Evolutionary conservation across 2,888 invertebrate genomes (phyloP), one percentile per base, ranked within the genome.

Genomic region (Lithophane semibrunnea): DNA sequence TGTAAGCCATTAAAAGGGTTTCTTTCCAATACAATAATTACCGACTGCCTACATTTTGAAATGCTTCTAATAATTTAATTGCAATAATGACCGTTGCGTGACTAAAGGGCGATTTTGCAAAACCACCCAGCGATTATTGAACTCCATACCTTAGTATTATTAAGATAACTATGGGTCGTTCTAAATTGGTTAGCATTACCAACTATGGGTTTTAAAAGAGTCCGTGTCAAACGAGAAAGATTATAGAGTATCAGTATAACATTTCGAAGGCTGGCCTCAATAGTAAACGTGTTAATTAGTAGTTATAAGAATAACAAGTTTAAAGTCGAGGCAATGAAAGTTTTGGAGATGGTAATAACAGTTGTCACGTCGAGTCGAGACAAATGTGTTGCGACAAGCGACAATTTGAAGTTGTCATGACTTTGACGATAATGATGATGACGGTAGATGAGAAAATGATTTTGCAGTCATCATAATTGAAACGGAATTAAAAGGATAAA

Each of bases 41-140:
- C 77, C 2, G 56, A 82, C 73, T 80, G 76, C 74, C 78, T 83
- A 73, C 61, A 75, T 89, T 89, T 85, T 63, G 79, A 89, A 88
- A 91, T 87, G 80, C 71, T 87, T 89, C 83, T 86, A 88, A 90
- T 87, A 69, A 88, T 87, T 89, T 92, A 90, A 92, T 93, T 91
- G 89, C 88, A 88, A 89, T 92, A 92, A 91, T 90, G 83, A 87
- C 82, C 80, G 79, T 93, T 87, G 93, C 92, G 91, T 93, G 93
- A 77, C 88, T 77, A 91, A 92, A 89, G 81, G 86, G 88, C 78
- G 80, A 82, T 86, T 88, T 88, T 73, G 86, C 78, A 47, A 81
- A 54, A 65, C 9, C 0, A 8, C 10, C 87, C 77, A 82, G 8
- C 47, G 1, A 10, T 77, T 64, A 3, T 13, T 47, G 56, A 70